Conservation (phyloP, 2,888 invertebrate genomes). For the Drosophila putrida region DNA sequence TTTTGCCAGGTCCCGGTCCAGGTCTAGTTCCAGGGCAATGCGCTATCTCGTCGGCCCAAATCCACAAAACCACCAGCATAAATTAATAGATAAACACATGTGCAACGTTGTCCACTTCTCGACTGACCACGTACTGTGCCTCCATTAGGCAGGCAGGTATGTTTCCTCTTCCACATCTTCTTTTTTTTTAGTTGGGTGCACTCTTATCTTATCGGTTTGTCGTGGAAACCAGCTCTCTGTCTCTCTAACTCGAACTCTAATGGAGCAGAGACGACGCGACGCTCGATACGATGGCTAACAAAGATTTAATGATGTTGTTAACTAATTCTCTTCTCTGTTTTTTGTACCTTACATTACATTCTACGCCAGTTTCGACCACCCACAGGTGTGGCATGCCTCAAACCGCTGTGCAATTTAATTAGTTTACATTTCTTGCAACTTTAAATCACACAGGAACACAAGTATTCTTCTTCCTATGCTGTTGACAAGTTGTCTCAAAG, state of each 20-base stretch:
- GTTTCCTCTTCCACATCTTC: conserved; percentile 2
- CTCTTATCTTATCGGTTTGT: conserved; percentile 68
- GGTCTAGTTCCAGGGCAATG: conserved; percentile 33
- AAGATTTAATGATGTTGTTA: conserved; percentile 81
- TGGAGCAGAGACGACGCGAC: conserved; percentile 9
- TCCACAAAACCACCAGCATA: conserved; percentile 76
- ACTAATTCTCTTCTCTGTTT: conserved; percentile 65
- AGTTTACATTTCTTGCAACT: conserved; percentile 42
- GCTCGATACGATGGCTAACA: conserved; percentile 65
- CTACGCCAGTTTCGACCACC: conserved; percentile 54
- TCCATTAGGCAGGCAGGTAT: conserved; percentile 31
- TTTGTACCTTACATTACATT: conserved; percentile 14
- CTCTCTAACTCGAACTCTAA: neutral
- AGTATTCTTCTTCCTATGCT: conserved; percentile 17
- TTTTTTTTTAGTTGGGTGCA: conserved; percentile 5
- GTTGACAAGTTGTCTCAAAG: conserved; percentile 13
- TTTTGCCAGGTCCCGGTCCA: neutral
- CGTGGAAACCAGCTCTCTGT: conserved; percentile 9
- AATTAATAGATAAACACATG: conserved; percentile 82
- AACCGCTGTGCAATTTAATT: conserved; percentile 70
- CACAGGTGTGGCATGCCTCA: conserved; percentile 51
- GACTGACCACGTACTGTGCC: conserved; percentile 55
- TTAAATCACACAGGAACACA: conserved; percentile 41
- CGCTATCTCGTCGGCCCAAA: conserved; percentile 62
- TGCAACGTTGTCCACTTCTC: conserved; percentile 39